phyloP scores from a whole-genome alignment of 2,888 invertebrate species.

The Callyntrura guangdongensis region DNA sequence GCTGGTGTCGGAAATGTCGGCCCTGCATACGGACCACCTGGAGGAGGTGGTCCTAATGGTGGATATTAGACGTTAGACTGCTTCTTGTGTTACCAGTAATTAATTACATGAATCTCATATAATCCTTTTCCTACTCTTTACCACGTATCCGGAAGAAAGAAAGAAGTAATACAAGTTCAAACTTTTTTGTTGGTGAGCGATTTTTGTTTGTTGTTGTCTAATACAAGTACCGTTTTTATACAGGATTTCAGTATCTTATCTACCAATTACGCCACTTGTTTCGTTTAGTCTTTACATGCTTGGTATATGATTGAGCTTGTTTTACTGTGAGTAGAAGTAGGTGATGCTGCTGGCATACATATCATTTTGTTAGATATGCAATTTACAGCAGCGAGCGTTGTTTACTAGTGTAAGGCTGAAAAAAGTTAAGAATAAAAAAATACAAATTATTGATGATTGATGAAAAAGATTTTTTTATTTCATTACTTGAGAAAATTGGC shows the following conservation, averaged over 20 bases:
- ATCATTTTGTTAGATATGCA: not conserved
- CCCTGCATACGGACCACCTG: slow-evolving; percentile 60
- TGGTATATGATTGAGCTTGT: too few species aligned
- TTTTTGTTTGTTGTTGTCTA: too few species aligned
- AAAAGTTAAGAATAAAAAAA: slow-evolving; percentile 8
- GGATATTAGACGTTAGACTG: slow-evolving; percentile 25
- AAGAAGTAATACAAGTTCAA: not conserved
- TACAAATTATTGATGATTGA: not conserved
- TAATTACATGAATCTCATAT: too few species aligned
- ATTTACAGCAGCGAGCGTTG: not conserved
- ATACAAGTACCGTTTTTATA: too few species aligned
- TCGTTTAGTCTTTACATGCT: too few species aligned
- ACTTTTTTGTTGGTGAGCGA: not conserved
- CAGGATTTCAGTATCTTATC: too few species aligned
- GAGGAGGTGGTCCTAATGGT: slow-evolving; percentile 8
- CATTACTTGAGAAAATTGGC: slow-evolving; percentile 2
- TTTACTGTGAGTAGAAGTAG: not conserved
- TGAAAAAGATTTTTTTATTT: not conserved
- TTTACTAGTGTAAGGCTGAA: not conserved
- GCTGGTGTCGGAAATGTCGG: not conserved
- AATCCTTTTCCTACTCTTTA: not conserved
- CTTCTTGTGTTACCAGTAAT: too few species aligned
- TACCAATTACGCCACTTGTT: too few species aligned
- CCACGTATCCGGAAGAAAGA: not conserved
- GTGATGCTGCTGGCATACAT: not conserved